Evolutionary conservation across 2,113 vertebrate species (phyloP), one percentile per base, ranked within the genome.

Genomic region (Epinephelus cyanopodus): DNA sequence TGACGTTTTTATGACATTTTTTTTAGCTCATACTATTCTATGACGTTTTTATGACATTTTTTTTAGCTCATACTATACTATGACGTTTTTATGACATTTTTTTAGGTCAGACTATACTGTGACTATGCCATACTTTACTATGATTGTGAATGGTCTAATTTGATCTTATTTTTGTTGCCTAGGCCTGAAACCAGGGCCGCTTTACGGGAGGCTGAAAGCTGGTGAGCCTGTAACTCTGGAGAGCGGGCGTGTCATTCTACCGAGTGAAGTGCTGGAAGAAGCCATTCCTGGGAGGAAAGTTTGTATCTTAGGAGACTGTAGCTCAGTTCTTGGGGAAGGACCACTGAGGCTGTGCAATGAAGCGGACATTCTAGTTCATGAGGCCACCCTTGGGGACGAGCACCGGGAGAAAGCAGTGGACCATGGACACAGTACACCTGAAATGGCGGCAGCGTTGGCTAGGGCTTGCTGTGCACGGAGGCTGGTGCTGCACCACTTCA

Each of bases 241-340:
- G 14, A 95, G 66, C 0, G 97, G 98, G 0, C 83, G 75, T 0
- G 92, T 88, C 0, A 5, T 99, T 19, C 94, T 45, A 33, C 95
- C 98, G 0, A 37, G 25, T 0, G 97, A 98, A 0, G 97, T 98
- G 13, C 77, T 97, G 78, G 96, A 95, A 15, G 92, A 93, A 1
- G 89, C 96, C 0, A 8, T 96, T 2, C 94, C 95, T 0, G 98
- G 98, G 37, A 95, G 98, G 63, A 99, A 98, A 89, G 79, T 99
- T 14, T 97, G 97, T 69, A 94, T 99, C 71, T 90, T 98, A 25
- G 97, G 98, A 2, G 97, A 99, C 92, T 98, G 97, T 61, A 96
- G 96, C 2, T 94, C 95, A 0, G 64, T 93, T 14, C 88, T 97
- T 1, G 97, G 96, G 3, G 92, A 95, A 0, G 95, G 67, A 0